Percentiles rank a stretch among this genome's conserved stretches.
phyloP scores from a whole-genome alignment of 1,140 invertebrate genomes.

The Asobara japonica region DNA sequence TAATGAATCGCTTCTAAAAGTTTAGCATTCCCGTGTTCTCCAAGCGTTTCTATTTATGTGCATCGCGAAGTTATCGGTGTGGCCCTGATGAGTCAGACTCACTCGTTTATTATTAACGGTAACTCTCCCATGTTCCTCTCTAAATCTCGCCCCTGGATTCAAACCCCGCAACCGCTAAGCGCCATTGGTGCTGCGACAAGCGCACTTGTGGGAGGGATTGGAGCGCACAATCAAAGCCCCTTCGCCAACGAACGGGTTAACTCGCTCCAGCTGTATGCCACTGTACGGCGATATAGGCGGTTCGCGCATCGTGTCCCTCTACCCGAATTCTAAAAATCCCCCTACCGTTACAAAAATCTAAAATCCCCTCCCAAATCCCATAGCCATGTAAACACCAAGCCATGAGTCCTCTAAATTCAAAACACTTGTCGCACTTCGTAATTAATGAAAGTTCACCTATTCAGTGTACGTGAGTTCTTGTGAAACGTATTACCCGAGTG shows the following conservation, averaged over 20 bases:
- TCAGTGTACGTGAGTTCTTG: background rate
- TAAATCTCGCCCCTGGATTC: background rate
- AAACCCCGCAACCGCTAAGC: background rate
- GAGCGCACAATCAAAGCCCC: constrained; percentile 30
- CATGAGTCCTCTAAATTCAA: background rate
- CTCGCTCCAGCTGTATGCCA: constrained; percentile 31
- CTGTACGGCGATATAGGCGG: constrained; percentile 21
- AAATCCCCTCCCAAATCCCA: background rate
- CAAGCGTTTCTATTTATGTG: too few relatives aligned
- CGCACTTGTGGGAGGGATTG: background rate
- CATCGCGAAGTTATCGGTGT: too few relatives aligned
- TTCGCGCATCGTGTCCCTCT: too few relatives aligned
- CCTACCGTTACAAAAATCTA: background rate
- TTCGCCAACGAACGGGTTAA: constrained; percentile 7
- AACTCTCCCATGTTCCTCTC: background rate
- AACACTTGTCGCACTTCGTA: background rate
- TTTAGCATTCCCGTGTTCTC: too few relatives aligned
- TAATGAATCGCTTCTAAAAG: too few relatives aligned
- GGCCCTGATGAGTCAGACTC: too few relatives aligned
- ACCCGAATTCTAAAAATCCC: too few relatives aligned
- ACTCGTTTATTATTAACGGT: too few relatives aligned
- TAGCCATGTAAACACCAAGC: background rate
- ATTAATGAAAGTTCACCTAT: background rate
- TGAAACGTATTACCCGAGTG: background rate
- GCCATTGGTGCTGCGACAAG: background rate